These are phyloP conservation scores for Rachycentron canadum DNA, from an alignment of 2,797 vertebrate species.

Conservation along the genomic window DNA sequence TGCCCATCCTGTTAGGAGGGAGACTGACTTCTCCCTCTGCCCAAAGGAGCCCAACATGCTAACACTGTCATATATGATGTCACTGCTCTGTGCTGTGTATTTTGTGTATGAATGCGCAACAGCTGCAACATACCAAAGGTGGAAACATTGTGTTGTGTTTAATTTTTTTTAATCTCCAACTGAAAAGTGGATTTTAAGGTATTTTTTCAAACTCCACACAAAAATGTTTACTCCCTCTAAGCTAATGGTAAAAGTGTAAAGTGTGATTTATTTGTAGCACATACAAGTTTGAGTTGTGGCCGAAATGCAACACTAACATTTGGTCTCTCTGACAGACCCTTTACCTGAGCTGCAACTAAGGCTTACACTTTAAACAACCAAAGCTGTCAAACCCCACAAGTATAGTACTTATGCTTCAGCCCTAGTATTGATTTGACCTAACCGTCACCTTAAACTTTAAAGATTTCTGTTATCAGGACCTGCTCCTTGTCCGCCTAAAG, in stretches of 20 bases:
- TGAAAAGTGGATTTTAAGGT: background rate
- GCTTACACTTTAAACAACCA: no score
- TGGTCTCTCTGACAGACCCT: background rate
- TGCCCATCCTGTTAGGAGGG: background rate
- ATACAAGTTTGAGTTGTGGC: background rate
- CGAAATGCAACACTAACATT: background rate
- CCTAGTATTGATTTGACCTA: no score
- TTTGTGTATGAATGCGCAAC: background rate
- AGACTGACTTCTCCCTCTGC: background rate
- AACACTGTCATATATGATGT: background rate
- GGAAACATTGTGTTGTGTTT: background rate
- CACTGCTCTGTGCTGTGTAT: background rate
- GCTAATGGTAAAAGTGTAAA: background rate
- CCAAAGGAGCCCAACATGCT: background rate
- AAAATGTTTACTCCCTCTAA: background rate
- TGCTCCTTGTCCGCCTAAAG: no score
- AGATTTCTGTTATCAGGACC: no score
- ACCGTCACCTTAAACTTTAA: no score
- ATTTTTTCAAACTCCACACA: background rate
- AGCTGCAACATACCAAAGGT: no score
- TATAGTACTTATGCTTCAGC: no score
- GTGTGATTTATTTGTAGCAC: constrained; percentile 4
- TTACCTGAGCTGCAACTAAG: no score
- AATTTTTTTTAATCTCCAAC: background rate
- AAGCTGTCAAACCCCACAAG: no score